phyloP scores from a whole-genome alignment of 2,888 invertebrate species.

The Silvanus unidentatus region DNA sequence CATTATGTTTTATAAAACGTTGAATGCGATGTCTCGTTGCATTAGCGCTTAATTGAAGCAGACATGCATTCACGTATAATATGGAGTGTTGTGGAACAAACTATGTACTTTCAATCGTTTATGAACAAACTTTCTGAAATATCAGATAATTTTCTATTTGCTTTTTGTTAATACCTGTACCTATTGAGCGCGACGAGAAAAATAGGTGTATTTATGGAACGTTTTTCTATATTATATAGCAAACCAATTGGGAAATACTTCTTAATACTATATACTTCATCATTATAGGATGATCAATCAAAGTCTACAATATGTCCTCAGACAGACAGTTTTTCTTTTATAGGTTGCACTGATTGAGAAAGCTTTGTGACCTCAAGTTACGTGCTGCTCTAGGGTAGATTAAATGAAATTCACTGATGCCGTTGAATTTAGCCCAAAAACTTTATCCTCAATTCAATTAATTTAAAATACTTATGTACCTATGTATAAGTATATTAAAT shows the following conservation, averaged over 20 bases:
- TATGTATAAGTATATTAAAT: no score
- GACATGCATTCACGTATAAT: no score
- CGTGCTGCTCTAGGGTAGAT: not conserved
- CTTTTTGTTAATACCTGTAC: not conserved
- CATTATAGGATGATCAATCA: slow-evolving; percentile 30
- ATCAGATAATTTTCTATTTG: not conserved
- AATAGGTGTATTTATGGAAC: not conserved
- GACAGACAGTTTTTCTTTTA: slow-evolving; percentile 20
- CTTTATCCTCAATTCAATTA: no score
- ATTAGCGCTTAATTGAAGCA: no score
- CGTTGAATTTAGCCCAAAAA: no score
- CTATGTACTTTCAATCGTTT: no score
- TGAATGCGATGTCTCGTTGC: no score
- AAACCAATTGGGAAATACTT: slow-evolving; percentile 2
- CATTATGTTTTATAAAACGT: no score
- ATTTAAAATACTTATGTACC: no score
- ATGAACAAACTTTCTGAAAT: not conserved
- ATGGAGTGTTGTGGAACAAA: no score
- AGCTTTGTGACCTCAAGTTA: slow-evolving; percentile 13
- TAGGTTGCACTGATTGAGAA: slow-evolving; percentile 21
- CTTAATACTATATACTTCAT: slow-evolving; percentile 17
- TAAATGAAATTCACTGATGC: no score
- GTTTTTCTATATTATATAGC: not conserved
- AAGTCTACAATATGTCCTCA: slow-evolving; percentile 21
- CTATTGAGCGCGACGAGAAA: not conserved